Conservation (phyloP, 2,113 vertebrate genomes). For the Vombatus ursinus region DNA sequence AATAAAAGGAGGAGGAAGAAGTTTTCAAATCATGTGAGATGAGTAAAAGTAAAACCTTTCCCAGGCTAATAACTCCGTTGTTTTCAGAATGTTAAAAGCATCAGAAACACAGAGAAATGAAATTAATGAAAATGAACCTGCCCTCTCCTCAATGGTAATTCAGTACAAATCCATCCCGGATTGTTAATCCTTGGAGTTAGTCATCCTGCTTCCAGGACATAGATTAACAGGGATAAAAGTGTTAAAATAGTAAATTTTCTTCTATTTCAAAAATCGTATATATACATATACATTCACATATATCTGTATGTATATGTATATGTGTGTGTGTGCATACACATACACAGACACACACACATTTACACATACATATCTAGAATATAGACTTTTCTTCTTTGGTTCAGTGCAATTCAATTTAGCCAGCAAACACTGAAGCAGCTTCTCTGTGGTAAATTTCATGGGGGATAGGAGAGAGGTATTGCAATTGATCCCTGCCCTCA, state of each 20-base stretch:
- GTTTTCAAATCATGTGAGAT: background rate
- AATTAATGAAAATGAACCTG: conserved; percentile 12
- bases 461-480: too few species aligned
- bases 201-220: background rate
- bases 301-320: too few species aligned
- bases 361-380: background rate
- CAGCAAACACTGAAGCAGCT: background rate
- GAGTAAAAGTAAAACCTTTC: background rate
- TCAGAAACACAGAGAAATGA: conserved; percentile 27
- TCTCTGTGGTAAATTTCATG: too few species aligned
- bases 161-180: background rate
- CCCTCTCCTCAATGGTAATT: background rate
- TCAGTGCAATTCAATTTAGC: background rate
- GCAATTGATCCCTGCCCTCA: too few species aligned
- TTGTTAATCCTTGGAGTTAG: background rate
- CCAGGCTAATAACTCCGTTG: background rate
- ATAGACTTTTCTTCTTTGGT: background rate
- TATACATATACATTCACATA: too few species aligned
- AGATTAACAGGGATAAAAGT: background rate
- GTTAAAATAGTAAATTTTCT: background rate
- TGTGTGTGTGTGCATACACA: too few species aligned
- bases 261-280: background rate
- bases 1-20: background rate
- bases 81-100: conserved; percentile 5
- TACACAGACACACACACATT: too few species aligned